These are phyloP conservation scores for Cyrtonyx montezumae DNA, from an alignment of 2,113 vertebrate genomes.

Conservation along the genomic window DNA sequence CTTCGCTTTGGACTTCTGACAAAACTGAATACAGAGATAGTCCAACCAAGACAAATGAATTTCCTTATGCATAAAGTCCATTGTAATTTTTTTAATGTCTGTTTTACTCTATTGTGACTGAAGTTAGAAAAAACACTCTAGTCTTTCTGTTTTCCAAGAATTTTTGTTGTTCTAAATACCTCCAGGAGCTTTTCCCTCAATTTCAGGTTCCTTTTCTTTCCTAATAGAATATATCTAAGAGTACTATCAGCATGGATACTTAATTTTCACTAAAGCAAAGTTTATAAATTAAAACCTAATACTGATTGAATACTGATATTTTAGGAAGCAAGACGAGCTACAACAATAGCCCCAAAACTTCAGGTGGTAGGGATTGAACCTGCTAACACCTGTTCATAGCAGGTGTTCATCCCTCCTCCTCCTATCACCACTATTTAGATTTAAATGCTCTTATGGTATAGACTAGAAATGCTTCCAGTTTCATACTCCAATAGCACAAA, in stretches of 20 bases:
- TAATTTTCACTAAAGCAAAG: not conserved
- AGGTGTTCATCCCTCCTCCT: rapidly evolving
- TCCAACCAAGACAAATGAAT: not conserved
- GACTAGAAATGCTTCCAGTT: not conserved
- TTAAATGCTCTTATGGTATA: not conserved
- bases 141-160: not conserved
- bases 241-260: not conserved
- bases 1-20: not conserved
- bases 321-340: not conserved
- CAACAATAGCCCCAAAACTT: not conserved
- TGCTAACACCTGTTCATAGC: not conserved
- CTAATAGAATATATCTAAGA: not conserved
- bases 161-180: not conserved
- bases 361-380: not conserved
- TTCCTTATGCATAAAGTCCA: not conserved
- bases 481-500: not conserved
- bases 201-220: not conserved
- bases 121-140: not conserved
- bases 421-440: not conserved
- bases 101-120: not conserved
- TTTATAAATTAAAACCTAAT: not conserved
- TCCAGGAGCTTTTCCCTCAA: rapidly evolving
- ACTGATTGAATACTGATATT: not conserved
- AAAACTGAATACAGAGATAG: not conserved
- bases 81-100: not conserved